Percentiles rank a stretch among this genome's conserved stretches.
Evolutionary conservation across 2,113 vertebrate genomes (phyloP).

Genomic region (Triplophysa siluroides): DNA sequence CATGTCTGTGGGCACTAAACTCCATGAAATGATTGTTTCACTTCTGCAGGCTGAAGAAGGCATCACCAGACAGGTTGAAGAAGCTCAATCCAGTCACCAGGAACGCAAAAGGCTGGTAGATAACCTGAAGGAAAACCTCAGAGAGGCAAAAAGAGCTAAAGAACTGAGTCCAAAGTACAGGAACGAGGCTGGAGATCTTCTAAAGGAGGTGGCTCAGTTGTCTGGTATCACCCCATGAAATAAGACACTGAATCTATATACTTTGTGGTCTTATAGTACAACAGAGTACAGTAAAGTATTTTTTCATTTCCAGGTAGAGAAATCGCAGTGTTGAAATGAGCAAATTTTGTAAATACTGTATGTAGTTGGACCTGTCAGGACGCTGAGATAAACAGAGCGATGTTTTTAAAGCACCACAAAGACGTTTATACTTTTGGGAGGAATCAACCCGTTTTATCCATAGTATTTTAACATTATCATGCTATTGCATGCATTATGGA

Average conservation of each 20-base stretch:
- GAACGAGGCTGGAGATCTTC: slow-evolving; percentile 61
- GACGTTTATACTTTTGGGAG: too few relatives aligned
- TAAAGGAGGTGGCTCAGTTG: slow-evolving; percentile 66
- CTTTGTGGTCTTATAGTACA: too few relatives aligned
- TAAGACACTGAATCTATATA: background rate
- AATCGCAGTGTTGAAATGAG: too few relatives aligned
- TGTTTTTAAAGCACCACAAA: too few relatives aligned
- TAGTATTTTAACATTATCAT: too few relatives aligned
- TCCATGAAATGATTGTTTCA: slow-evolving; percentile 63
- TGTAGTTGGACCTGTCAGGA: too few relatives aligned
- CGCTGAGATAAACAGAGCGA: too few relatives aligned
- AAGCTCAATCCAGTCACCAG: slow-evolving; percentile 56
- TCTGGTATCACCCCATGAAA: slow-evolving; percentile 59
- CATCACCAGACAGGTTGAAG: slow-evolving; percentile 57
- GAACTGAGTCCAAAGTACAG: slow-evolving; percentile 61
- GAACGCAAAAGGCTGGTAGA: slow-evolving; percentile 61
- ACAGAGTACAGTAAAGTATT: too few relatives aligned
- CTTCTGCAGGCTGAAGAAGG: slow-evolving; percentile 63
- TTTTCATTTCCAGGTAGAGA: too few relatives aligned
- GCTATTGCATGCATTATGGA: too few relatives aligned
- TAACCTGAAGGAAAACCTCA: slow-evolving; percentile 70
- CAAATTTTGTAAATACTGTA: too few relatives aligned
- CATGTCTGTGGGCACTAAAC: slow-evolving; percentile 55
- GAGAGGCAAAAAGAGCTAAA: slow-evolving; percentile 65
- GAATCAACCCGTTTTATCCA: too few relatives aligned